phyloP scores from a whole-genome alignment of 1,140 invertebrate genomes.

The Amyelois transitella region DNA sequence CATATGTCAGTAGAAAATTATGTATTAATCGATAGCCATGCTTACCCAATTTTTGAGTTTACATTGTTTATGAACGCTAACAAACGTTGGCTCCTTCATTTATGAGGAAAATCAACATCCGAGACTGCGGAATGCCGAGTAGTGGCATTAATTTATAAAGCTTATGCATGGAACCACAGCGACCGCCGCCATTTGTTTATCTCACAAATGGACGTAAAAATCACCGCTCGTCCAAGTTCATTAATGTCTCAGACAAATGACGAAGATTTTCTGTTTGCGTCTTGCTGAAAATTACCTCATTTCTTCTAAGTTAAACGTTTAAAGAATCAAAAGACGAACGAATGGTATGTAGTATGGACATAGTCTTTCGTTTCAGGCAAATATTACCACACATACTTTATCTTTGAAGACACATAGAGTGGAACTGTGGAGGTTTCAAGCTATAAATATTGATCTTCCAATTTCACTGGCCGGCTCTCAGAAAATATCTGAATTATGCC shows the following conservation, averaged over 20 bases:
- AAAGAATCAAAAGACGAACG: background rate
- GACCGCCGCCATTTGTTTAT: constrained; percentile 17
- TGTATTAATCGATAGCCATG: too few species aligned
- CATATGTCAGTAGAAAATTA: too few species aligned
- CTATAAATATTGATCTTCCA: too few species aligned
- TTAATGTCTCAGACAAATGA: constrained; percentile 9
- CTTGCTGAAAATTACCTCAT: background rate
- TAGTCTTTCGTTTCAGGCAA: too few species aligned
- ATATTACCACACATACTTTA: too few species aligned
- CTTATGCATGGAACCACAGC: background rate
- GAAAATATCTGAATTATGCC: too few species aligned
- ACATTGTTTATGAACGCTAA: background rate
- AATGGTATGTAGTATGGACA: background rate
- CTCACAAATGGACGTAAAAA: constrained; percentile 3
- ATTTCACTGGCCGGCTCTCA: too few species aligned
- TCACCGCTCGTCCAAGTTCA: background rate
- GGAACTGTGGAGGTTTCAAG: too few species aligned
- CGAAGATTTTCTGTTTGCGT: background rate
- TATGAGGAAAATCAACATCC: constrained; percentile 5
- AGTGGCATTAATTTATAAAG: constrained; percentile 15
- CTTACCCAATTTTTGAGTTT: too few species aligned
- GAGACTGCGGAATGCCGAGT: constrained; percentile 4
- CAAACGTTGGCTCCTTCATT: constrained; percentile 5
- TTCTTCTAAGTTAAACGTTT: background rate
- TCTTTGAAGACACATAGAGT: too few species aligned